These are phyloP conservation scores for Anagrus nilaparvatae DNA, from an alignment of 1,140 invertebrate genomes.

Conservation along the genomic window DNA sequence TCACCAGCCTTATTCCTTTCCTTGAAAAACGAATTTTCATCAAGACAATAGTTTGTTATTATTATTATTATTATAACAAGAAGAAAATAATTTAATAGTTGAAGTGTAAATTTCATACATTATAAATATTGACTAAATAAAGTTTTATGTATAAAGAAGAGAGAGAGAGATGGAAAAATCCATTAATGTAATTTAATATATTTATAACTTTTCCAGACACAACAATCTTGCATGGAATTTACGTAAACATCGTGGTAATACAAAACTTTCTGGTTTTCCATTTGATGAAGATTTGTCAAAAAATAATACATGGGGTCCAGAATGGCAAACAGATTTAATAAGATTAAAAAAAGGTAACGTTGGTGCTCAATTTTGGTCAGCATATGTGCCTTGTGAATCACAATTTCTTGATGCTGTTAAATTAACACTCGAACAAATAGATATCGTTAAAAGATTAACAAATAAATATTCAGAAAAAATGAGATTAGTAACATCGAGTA, in stretches of 20 bases:
- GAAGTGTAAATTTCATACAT: conserved; percentile 1
- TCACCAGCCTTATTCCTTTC: too few species aligned
- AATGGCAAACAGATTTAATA: conserved; percentile 47
- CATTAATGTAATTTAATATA: background rate
- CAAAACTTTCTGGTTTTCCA: conserved; percentile 58
- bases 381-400: conserved; percentile 75
- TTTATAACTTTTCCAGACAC: conserved; percentile 38
- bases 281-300: conserved; percentile 55
- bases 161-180: too few species aligned
- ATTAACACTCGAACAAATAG: conserved; percentile 70
- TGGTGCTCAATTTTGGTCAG: conserved; percentile 77
- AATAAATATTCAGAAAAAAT: conserved; percentile 70
- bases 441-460: conserved; percentile 69
- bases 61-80: too few species aligned
- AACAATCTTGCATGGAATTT: conserved; percentile 82
- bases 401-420: conserved; percentile 73
- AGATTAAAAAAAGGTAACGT: conserved; percentile 44
- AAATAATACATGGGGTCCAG: conserved; percentile 35
- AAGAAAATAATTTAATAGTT: background rate
- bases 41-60: too few species aligned
- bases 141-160: too few species aligned
- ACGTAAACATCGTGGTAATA: conserved; percentile 59
- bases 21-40: too few species aligned
- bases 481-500: conserved; percentile 60
- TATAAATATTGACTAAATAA: conserved; percentile 9